These are phyloP conservation scores for Chiridota heheva DNA, from an alignment of 35 echinoderm and acorn worm genomes.

Conservation along the genomic window DNA sequence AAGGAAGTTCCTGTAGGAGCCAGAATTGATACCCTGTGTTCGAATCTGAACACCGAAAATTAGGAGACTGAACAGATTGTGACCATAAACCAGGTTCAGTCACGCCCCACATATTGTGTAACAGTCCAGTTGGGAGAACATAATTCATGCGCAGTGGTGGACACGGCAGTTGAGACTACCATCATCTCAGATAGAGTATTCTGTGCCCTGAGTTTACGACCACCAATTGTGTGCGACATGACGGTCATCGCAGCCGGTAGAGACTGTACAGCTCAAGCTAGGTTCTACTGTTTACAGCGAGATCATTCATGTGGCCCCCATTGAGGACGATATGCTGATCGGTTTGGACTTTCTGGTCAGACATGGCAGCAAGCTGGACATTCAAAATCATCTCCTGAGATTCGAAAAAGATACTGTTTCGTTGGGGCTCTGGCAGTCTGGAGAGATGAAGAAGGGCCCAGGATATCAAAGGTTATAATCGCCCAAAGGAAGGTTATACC, in stretches of 20 bases:
- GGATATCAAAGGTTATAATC: neutral
- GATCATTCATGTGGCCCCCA: conserved; percentile 8
- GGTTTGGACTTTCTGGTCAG: conserved; percentile 28
- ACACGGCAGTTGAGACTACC: conserved; percentile 34
- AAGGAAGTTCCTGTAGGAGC: no score
- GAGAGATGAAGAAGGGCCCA: neutral
- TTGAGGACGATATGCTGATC: conserved; percentile 36
- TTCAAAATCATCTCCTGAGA: conserved; percentile 15
- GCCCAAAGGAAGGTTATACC: conserved; percentile 19
- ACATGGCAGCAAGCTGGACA: conserved; percentile 3
- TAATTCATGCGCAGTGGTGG: neutral
- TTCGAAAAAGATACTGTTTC: neutral
- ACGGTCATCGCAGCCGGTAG: conserved; percentile 1
- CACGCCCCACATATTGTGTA: neutral
- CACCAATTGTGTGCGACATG: neutral
- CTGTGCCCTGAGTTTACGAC: neutral
- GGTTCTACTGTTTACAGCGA: conserved; percentile 13
- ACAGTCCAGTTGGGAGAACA: neutral
- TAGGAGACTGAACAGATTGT: neutral
- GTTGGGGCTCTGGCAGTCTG: neutral
- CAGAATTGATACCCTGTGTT: no score
- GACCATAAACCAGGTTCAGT: neutral
- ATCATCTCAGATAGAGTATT: conserved; percentile 19
- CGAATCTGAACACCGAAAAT: no score
- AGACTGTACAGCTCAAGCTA: neutral